Base-by-base conservation (phyloP, 1,140 invertebrate species). In the Leguminivora glycinivorella region DNA sequence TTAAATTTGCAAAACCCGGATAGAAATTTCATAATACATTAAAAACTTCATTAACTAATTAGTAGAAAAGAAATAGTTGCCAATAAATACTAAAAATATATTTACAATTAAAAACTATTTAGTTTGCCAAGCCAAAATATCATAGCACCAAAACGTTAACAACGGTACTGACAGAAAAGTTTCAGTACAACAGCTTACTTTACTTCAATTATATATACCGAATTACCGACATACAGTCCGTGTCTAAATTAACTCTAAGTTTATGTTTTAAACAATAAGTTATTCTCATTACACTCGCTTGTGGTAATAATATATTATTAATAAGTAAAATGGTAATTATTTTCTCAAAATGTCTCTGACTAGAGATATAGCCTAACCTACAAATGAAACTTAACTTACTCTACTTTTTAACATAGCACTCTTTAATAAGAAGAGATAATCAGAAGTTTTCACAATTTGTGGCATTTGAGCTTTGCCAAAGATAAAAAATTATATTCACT, bases 111-210 rank as follows among this genome's bases (percentile, higher is more conserved):
- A 89, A 80, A 14, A 80, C 85, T 89, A 90, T 47, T 29, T 26
- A 75, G 80, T 91, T 89, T 89, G 89, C 87, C 89, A 89, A 89
- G 87, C 87, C 87, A 86, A 91, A 88, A 83, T 74, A 89, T 89
- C 80, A 82, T 89, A 91, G 86, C 87, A 91, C 86, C 87, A 91
- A 89, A 89, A 87, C 77, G 83, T 81, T 85, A 83, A 86, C 73
- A 84, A 81, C 70, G 47, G 82, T 83, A 85, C 78, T 81, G 87
- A 89, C 77, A 89, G 87, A 91, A 91, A 91, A 91, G 87, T 91
- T 91, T 89, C 89, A 81, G 52, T 43, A 72, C 72, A 75, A 47
- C 67, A 63, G 58, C 58, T 29, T 63, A 63, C 25, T 63, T 34
- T 63, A 63, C n/a, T 34, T 63, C 29, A 63, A 31, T 52, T 63